Base-by-base conservation (phyloP, 2,113 vertebrate species). In the Elachura formosa region DNA sequence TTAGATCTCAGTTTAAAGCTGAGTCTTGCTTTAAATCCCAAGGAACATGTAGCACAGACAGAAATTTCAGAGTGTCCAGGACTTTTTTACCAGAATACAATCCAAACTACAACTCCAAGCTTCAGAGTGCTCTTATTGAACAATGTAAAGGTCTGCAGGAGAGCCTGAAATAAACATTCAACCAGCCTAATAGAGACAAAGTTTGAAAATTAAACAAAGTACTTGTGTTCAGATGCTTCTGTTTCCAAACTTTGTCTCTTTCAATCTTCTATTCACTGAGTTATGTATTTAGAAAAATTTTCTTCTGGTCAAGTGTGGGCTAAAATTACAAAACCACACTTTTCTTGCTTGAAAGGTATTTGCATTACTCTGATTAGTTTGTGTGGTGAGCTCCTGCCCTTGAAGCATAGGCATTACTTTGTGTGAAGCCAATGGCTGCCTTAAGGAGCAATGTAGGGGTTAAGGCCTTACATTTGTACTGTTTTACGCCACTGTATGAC, bases 401-500 rank as follows among this genome's bases (percentile, higher is more conserved):
- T 34, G 3, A 66, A 84, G 51, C 15, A 3, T 14, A 59, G 25
- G 33, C 87, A 83, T 71, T 91, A 63, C 24, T 91, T 85, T 58
- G 51, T 74, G 84, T 48, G 64, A 94, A 96, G 79, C 64, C 87
- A 81, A 2, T 84, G 71, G 33, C 58, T 93, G 67, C 78, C 78
- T 69, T 74, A 77, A 71, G 84, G 91, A 94, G 95, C n/a, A n/a
- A n/a, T n/a, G n/a, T 96, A 91, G 29, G 68, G 63, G 89, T 87
- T 96, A 95, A 91, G 63, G 82, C 63, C 87, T n/a, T 86, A 45
- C 48, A 61, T 90, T 94, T 77, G 63, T 73, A 59, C 59, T 83
- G 55, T 71, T 95, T 84, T 94, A 90, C 23, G 45, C 90, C 87
- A 94, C 75, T 93, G 29, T 84, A 88, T 96, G 95, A 96, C 94